Evolutionary conservation across 2,888 invertebrate species (phyloP).

Genomic region (Theodoxus fluviatilis): DNA sequence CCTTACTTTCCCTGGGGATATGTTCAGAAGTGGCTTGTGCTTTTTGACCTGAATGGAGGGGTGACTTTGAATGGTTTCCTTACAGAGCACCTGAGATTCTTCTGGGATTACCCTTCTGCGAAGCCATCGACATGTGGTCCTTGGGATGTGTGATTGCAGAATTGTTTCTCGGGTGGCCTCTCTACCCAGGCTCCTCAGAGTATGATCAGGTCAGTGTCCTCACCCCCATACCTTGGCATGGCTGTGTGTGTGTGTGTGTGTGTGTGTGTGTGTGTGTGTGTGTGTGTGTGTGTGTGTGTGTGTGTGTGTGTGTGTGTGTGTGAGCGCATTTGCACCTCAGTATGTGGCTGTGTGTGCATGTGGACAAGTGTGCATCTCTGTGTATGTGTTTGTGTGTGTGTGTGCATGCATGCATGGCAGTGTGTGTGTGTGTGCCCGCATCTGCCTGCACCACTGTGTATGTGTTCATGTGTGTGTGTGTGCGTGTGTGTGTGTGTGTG

Average conservation of each 20-base stretch:
- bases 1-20: no score
- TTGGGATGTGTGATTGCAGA: slow-evolving; percentile 99
- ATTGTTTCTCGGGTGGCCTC: slow-evolving; percentile 97
- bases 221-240: background rate
- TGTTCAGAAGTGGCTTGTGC: background rate
- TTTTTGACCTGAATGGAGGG: background rate
- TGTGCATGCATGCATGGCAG: no score
- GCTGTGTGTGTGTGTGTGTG: slow-evolving; percentile 13
- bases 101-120: slow-evolving; percentile 90
- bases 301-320: slow-evolving; percentile 20
- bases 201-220: slow-evolving; percentile 77
- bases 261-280: slow-evolving; percentile 11
- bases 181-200: slow-evolving; percentile 98
- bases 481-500: no score
- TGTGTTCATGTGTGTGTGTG: no score
- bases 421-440: no score
- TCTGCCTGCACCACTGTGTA: no score
- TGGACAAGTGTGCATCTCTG: no score
- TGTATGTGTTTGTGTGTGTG: no score
- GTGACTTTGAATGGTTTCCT: slow-evolving; percentile 28
- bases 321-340: no score
- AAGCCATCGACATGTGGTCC: slow-evolving; percentile 99
- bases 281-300: background rate
- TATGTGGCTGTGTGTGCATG: no score
- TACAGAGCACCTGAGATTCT: slow-evolving; percentile 69